Evolutionary conservation across 2,797 vertebrate species (phyloP), one percentile per base, ranked within the genome.

Genomic region (Rhinichthys osculus): DNA sequence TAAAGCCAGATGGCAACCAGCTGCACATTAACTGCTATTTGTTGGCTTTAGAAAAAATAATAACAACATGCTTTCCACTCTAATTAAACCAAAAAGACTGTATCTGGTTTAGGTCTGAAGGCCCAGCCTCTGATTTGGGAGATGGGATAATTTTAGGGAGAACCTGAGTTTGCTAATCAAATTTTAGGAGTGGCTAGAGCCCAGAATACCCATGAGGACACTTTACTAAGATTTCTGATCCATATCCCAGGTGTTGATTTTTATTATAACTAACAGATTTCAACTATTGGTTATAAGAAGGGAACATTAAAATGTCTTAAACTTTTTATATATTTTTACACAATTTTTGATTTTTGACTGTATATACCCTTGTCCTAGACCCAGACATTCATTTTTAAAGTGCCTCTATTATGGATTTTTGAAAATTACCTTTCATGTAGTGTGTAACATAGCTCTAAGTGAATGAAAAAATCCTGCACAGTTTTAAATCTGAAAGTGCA

Each of bases 1-100:
- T 33, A 78, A 78, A 78, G 8, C 14, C 76, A 78, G 76, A 78
- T 62, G 38, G 76, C 54, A 78, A 62, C 23, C 76, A 78, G 76
- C 35, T 62, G 54, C 54, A 78, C 23, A 42, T 11, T 38, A 42
- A 27, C 23, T 62, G 38, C 4, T 27, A 42, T 27, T 78, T 78
- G 23, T 62, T 78, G 76, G 14, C 14, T 62, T 42, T 40, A 78
- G 40, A 38, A 0, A n/a, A 14, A 27, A 59, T 35, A 38, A 38
- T 6, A 38, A 54, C 0, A 78, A 27, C 14, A 40, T 42, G 38
- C 54, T 42, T 57, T 78, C 57, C 38, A 5, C 4, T 9, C 4
- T 2, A 23, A 19, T 78, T 78, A 62, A 78, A 62, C 4, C 5
- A 27, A 42, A 27, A 42, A 11, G 4, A 14, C 23, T 57, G 30